Percentiles rank a stretch among this genome's conserved stretches.
Evolutionary conservation across 2,888 invertebrate species (phyloP).

Genomic region (Troilus luridus): DNA sequence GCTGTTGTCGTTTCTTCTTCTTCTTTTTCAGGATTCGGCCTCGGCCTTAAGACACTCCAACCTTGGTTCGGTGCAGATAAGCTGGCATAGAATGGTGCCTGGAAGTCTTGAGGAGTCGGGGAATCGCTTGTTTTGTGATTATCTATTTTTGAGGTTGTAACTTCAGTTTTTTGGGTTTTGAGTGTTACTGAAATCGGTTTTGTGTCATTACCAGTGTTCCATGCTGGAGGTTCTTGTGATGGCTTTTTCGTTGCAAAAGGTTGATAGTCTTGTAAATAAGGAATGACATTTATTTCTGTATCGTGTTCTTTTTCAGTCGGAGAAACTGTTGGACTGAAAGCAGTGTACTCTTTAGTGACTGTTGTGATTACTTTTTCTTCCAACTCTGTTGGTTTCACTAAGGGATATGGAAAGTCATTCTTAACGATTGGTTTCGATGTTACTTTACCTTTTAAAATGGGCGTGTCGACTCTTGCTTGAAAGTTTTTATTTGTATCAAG

Average conservation of each 20-base stretch:
- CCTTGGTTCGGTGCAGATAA: constrained; percentile 71
- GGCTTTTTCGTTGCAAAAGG: constrained; percentile 69
- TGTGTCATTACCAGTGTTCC: constrained; percentile 54
- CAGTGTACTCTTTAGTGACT: constrained; percentile 65
- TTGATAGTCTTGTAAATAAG: constrained; percentile 71
- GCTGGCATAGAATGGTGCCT: constrained; percentile 80
- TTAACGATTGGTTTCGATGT: constrained; percentile 69
- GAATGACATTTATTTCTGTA: constrained; percentile 69
- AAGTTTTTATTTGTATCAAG: constrained; percentile 70
- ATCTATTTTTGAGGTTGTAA: constrained; percentile 60
- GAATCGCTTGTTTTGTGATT: constrained; percentile 67
- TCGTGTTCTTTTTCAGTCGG: constrained; percentile 66
- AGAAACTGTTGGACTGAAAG: constrained; percentile 66
- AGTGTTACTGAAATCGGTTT: constrained; percentile 65
- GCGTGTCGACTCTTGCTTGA: constrained; percentile 69
- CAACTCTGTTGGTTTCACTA: constrained; percentile 74
- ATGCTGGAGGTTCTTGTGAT: constrained; percentile 42
- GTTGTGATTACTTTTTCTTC: constrained; percentile 65
- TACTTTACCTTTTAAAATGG: constrained; percentile 70
- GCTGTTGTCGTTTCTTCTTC: constrained; percentile 58
- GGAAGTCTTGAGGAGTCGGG: constrained; percentile 74
- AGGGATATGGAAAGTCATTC: constrained; percentile 77
- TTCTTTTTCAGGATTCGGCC: constrained; percentile 42
- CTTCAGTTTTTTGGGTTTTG: constrained; percentile 62
- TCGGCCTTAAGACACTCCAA: constrained; percentile 65